These are phyloP conservation scores for Micronisus gabar DNA, from an alignment of 2,113 vertebrate genomes.

Conservation along the genomic window DNA sequence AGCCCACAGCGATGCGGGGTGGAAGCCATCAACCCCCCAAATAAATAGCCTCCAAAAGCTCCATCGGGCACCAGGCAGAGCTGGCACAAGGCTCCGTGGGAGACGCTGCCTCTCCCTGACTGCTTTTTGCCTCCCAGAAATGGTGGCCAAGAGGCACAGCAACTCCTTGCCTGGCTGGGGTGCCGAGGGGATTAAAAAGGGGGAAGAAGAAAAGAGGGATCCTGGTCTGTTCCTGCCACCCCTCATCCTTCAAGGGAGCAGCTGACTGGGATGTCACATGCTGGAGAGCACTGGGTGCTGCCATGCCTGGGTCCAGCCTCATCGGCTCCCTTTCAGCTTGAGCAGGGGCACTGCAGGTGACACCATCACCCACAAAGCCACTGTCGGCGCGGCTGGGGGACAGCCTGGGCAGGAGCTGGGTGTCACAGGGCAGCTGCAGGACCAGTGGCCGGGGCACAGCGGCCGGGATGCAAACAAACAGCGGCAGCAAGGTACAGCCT, in stretches of 20 bases:
- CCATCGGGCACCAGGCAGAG: not conserved
- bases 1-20: accelerated
- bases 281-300: not conserved
- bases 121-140: not conserved
- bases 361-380: too few species aligned
- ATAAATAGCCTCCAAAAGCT: not conserved
- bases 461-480: too few species aligned
- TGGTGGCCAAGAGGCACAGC: not conserved
- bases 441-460: too few species aligned
- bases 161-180: accelerated
- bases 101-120: accelerated
- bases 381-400: too few species aligned
- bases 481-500: too few species aligned
- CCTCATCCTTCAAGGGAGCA: not conserved
- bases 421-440: too few species aligned
- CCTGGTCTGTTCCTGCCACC: not conserved
- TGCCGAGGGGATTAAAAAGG: not conserved
- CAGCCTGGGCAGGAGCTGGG: too few species aligned
- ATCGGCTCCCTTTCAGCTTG: not conserved
- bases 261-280: accelerated
- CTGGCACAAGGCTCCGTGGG: not conserved
- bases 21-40: not conserved
- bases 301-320: accelerated
- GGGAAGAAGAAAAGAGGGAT: not conserved
- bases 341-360: not conserved